Conservation (phyloP, 2,797 vertebrate genomes). For the Peromyscus attwateri region DNA sequence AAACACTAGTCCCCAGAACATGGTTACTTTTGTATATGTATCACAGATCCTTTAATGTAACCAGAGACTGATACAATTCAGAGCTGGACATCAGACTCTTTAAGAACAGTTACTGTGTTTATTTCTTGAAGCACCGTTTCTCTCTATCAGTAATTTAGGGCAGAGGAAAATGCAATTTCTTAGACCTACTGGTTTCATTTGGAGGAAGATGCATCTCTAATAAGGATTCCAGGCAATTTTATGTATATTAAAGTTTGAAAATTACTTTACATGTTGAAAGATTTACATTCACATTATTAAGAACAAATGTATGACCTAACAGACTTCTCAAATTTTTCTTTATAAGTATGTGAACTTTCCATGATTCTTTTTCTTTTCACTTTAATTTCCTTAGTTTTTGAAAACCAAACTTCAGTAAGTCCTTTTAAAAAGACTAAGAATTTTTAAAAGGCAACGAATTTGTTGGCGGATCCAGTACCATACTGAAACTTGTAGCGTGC, state of each 20-base stretch:
- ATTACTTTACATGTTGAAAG: neutral
- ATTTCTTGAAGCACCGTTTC: neutral
- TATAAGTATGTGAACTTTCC: neutral
- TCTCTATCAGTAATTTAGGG: neutral
- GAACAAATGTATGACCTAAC: slow-evolving; percentile 22
- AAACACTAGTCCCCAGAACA: slow-evolving; percentile 4
- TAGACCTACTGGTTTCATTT: neutral
- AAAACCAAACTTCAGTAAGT: neutral
- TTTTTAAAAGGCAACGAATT: neutral
- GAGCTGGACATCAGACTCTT: neutral
- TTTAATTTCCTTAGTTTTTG: slow-evolving; percentile 43
- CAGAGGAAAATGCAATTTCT: neutral
- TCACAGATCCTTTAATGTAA: slow-evolving; percentile 13
- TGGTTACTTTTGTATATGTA: neutral
- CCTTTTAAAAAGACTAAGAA: neutral
- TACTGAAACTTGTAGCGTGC: neutral
- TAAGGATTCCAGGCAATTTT: neutral
- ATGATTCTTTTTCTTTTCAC: neutral
- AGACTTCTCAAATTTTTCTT: slow-evolving; percentile 7
- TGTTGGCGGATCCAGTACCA: neutral
- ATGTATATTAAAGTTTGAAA: slow-evolving; percentile 20
- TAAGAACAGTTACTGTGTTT: neutral
- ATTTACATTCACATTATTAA: slow-evolving; percentile 24
- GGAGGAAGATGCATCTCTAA: neutral
- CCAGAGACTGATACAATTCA: neutral